Conservation (phyloP, 2,797 vertebrate species). For the Notamacropus eugenii region DNA sequence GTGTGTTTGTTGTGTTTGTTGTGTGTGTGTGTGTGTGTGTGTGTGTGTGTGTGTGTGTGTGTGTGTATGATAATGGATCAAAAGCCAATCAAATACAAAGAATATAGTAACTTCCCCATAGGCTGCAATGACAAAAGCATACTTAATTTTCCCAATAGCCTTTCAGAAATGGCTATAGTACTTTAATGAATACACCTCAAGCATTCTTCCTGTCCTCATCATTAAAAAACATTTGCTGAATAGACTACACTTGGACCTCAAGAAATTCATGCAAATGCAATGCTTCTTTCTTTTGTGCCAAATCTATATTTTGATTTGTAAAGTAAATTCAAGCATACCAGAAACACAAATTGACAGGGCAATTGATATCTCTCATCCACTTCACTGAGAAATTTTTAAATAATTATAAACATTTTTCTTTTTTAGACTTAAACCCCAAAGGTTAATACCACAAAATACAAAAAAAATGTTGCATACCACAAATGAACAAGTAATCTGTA, state of each 20-base stretch:
- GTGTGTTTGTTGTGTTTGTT: background rate
- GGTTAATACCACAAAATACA: slow-evolving; percentile 55
- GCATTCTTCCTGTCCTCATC: slow-evolving; percentile 5
- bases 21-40: background rate
- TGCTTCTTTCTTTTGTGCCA: slow-evolving; percentile 20
- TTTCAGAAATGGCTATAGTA: slow-evolving; percentile 42
- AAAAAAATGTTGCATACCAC: slow-evolving; percentile 36
- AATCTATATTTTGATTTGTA: slow-evolving; percentile 31
- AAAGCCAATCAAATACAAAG: slow-evolving; percentile 26
- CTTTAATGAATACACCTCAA: slow-evolving; percentile 23
- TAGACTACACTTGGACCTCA: slow-evolving; percentile 24
- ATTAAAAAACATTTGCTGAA: slow-evolving; percentile 17
- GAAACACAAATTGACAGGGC: slow-evolving; percentile 37
- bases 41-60: background rate
- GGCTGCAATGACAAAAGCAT: background rate
- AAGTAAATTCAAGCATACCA: slow-evolving; percentile 47
- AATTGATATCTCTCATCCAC: slow-evolving; percentile 4
- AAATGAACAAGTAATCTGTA: slow-evolving; percentile 58
- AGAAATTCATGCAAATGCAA: slow-evolving; percentile 1
- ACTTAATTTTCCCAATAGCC: slow-evolving; percentile 44
- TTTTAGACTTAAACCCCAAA: slow-evolving; percentile 49
- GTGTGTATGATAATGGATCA: slow-evolving; percentile 1
- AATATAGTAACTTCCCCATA: background rate
- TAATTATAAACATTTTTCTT: slow-evolving; percentile 41
- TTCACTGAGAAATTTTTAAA: slow-evolving; percentile 27